Conservation (phyloP, 2,888 invertebrate genomes). For the Aethes cnicana region DNA sequence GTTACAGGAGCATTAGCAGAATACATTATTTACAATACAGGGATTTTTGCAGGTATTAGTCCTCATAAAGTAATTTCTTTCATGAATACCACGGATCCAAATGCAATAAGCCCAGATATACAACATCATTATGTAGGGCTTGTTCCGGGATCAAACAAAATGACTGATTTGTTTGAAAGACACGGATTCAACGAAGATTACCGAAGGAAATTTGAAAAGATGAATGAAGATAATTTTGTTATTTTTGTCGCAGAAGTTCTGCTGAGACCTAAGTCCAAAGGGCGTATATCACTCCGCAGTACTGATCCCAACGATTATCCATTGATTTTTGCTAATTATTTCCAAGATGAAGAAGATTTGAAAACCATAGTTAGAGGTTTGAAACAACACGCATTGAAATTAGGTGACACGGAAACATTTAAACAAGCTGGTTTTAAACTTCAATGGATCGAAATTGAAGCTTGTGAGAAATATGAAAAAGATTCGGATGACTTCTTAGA, state of each 20-base stretch:
- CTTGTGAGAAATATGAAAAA: constrained; percentile 49
- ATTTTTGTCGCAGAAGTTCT: constrained; percentile 81
- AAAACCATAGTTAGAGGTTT: constrained; percentile 49
- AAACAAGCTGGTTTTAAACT: constrained; percentile 50
- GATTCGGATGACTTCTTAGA: constrained; percentile 50
- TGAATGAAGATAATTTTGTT: constrained; percentile 51
- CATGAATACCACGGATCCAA: constrained; percentile 54
- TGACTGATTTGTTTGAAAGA: constrained; percentile 48
- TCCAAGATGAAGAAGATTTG: constrained; percentile 80
- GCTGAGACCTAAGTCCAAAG: constrained; percentile 86
- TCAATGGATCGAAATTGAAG: constrained; percentile 57
- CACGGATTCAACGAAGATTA: constrained; percentile 52
- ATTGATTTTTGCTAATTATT: constrained; percentile 80
- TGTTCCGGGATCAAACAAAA: constrained; percentile 48
- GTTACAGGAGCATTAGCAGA: constrained; percentile 55
- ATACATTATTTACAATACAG: constrained; percentile 75
- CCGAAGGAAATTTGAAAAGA: constrained; percentile 42
- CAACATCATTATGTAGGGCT: constrained; percentile 55
- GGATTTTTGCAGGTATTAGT: constrained; percentile 67
- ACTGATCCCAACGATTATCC: constrained; percentile 84
- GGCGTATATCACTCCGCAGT: constrained; percentile 85
- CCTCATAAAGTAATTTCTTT: constrained; percentile 60
- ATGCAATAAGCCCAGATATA: constrained; percentile 53
- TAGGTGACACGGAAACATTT: constrained; percentile 54
- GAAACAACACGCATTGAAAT: constrained; percentile 45